Conservation (phyloP, 2,113 vertebrate genomes). For the Pseudorectes ferrugineus region DNA sequence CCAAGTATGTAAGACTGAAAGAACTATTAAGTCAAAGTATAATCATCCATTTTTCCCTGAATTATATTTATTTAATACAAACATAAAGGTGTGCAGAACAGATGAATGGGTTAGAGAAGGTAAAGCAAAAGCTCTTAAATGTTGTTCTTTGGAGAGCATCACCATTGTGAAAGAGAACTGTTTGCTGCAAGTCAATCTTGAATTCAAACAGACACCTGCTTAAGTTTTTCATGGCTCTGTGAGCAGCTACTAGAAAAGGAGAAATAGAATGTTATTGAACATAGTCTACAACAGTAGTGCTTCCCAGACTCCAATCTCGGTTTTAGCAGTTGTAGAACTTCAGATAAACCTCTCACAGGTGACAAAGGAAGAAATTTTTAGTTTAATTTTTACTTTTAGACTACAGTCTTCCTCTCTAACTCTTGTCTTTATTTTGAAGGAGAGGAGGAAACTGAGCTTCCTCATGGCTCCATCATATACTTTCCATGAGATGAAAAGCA, state of each 20-base stretch:
- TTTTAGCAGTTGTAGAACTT: not conserved
- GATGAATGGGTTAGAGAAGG: not conserved
- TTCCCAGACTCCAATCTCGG: not conserved
- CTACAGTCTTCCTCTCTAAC: not conserved
- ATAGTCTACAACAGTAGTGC: not conserved
- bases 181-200: not conserved
- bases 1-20: not conserved
- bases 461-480: not conserved
- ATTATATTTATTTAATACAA: constrained; percentile 24
- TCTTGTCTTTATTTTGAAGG: not conserved
- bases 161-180: not conserved
- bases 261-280: not conserved
- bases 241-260: not conserved
- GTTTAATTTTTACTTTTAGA: not conserved
- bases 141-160: not conserved
- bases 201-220: not conserved
- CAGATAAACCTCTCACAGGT: not conserved
- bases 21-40: not conserved
- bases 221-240: not conserved
- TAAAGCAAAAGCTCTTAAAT: not conserved
- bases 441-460: not conserved
- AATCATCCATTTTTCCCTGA: not conserved
- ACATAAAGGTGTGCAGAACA: not conserved
- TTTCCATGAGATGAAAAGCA: not conserved
- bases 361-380: not conserved